Conservation (phyloP, 2,113 vertebrate genomes). For the Lampris incognitus region DNA sequence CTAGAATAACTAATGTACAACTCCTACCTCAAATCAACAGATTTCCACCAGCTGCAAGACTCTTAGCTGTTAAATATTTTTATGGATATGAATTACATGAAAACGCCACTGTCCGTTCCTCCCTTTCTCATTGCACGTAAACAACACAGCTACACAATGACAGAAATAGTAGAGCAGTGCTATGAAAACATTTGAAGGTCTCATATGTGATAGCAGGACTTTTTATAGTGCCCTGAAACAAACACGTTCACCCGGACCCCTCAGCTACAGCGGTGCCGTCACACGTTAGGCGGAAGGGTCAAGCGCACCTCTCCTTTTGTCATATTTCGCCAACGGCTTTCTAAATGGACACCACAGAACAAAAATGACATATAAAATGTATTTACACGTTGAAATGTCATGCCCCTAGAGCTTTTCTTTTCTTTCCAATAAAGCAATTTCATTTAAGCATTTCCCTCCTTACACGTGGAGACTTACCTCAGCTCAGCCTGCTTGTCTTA, state of each 20-base stretch:
- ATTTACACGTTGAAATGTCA: conserved; percentile 65
- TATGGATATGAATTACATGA: conserved; percentile 1
- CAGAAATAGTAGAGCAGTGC: conserved; percentile 39
- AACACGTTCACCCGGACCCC: neutral
- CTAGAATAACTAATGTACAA: neutral
- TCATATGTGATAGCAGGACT: conserved; percentile 17
- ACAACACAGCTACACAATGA: conserved; percentile 45
- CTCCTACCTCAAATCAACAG: neutral
- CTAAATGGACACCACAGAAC: conserved; percentile 21
- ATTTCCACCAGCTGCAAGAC: neutral
- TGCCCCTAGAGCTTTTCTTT: conserved; percentile 5
- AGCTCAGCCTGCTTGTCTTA: neutral
- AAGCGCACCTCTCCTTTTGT: conserved; percentile 10
- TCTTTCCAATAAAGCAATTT: neutral
- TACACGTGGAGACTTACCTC: neutral
- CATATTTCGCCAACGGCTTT: conserved; percentile 37
- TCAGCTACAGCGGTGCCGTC: conserved; percentile 9
- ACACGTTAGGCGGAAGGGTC: conserved; percentile 7
- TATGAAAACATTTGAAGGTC: neutral
- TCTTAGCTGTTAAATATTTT: neutral
- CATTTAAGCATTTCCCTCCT: neutral
- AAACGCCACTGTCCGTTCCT: neutral
- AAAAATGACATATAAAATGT: conserved; percentile 56
- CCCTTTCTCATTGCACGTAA: conserved; percentile 24
- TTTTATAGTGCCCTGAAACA: conserved; percentile 12